Conservation (phyloP, 2,113 vertebrate species). For the Shinisaurus crocodilurus region DNA sequence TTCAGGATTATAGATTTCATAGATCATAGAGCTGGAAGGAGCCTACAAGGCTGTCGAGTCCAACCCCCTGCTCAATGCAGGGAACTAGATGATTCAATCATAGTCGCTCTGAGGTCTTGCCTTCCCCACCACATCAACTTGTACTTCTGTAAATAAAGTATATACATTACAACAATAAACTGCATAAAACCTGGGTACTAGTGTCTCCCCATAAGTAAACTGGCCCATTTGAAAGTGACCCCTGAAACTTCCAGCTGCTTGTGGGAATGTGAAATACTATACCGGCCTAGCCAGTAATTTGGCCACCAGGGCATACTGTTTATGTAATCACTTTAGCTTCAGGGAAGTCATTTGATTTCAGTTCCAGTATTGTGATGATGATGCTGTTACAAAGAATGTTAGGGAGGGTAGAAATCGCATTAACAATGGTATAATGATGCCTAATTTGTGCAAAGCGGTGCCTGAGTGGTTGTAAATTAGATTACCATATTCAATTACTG, state of each 20-base stretch:
- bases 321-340: conserved; percentile 4
- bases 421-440: conserved; percentile 42
- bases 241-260: not conserved
- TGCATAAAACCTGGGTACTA: not conserved
- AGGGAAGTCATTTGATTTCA: conserved; percentile 21
- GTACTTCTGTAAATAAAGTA: not conserved
- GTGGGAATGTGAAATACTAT: not conserved
- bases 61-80: no score
- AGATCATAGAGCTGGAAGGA: no score
- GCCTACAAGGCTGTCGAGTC: no score
- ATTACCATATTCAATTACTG: conserved; percentile 64
- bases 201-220: not conserved
- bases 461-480: conserved; percentile 59
- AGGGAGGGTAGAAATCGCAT: conserved; percentile 39
- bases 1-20: no score
- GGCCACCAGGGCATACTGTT: not conserved
- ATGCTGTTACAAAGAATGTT: conserved; percentile 26
- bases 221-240: not conserved
- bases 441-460: conserved; percentile 53
- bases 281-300: not conserved
- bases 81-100: no score
- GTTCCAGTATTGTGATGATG: conserved; percentile 15
- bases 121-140: not conserved
- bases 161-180: no score
- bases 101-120: no score